Percentiles rank a stretch among this genome's conserved stretches.
Evolutionary conservation across 2,888 invertebrate genomes (phyloP).

Genomic region (Muschampia plurimacula): DNA sequence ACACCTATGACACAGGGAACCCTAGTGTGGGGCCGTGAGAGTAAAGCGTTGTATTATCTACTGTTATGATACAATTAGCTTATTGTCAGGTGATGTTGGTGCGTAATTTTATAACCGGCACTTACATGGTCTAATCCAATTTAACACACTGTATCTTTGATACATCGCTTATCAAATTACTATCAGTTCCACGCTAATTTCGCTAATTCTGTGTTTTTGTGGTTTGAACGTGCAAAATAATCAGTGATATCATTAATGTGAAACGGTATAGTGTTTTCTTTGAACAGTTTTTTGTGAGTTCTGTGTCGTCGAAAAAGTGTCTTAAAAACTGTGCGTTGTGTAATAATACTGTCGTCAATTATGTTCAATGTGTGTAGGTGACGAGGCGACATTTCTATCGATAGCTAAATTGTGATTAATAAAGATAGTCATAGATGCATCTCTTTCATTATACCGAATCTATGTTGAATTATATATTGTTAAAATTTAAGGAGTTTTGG

Average conservation of each 20-base stretch:
- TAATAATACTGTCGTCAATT: background rate
- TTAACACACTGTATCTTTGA: conserved; percentile 12
- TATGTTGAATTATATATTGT: background rate
- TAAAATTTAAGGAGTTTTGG: background rate
- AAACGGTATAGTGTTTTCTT: background rate
- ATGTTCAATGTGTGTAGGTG: background rate
- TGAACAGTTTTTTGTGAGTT: background rate
- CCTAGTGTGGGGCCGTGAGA: too few relatives aligned
- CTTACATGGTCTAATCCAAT: background rate
- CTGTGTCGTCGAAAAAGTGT: background rate
- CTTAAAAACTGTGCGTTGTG: conserved; percentile 4
- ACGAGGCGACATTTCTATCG: conserved; percentile 32
- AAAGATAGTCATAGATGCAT: conserved; percentile 29
- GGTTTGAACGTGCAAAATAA: conserved; percentile 25
- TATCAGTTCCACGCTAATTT: conserved; percentile 15
- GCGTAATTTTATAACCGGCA: too few relatives aligned
- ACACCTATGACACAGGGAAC: too few relatives aligned
- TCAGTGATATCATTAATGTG: background rate
- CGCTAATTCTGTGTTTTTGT: conserved; percentile 14
- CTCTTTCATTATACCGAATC: background rate
- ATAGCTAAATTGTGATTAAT: conserved; percentile 58
- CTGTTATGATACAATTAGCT: too few relatives aligned
- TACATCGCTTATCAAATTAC: conserved; percentile 15
- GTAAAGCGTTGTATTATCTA: too few relatives aligned
- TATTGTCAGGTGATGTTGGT: too few relatives aligned